Evolutionary conservation across 2,888 invertebrate species (phyloP), one percentile per base, ranked within the genome.

Genomic region (Cerastis leucographa): DNA sequence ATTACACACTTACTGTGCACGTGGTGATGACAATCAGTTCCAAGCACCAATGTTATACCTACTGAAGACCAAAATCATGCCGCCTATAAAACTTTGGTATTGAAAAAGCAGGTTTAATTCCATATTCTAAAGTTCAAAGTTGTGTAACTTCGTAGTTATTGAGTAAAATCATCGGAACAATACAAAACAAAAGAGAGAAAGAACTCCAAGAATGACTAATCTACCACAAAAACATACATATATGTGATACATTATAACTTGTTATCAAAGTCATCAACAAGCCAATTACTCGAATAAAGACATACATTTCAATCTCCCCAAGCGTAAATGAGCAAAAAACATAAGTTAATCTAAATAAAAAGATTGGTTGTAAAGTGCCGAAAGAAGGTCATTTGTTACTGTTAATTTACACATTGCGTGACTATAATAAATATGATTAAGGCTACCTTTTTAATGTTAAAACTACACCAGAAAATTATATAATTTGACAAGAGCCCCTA

Each of bases 331-430:
- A 5, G 5, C 76, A 71, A 80, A 76, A 81, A 76, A 67, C 65
- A 54, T 19, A 59, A 71, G 46, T 65, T 73, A 74, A 69, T 67
- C 22, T 12, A 56, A 49, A 44, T 61, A 76, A 84, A 83, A 44
- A 83, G 76, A 54, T 46, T 40, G 44, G 46, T 69, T 65, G 56
- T 29, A 75, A 74, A 78, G 64, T 74, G 56, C 46, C 68, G 74
- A 71, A 78, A 40, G 56, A 85, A 82, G 78, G 81, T 80, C 77
- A 74, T 83, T 79, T 44, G 67, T 83, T 83, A 70, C 29, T 42
- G 74, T 85, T 85, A 76, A 83, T 87, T 83, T 81, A 85, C 71
- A 72, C 68, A 64, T 83, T 71, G 87, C 87, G 87, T 87, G 87
- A 61, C 67, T 22, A 0, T 86, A 86, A 87, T 87, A 80, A 74